phyloP scores from a whole-genome alignment of 2,113 vertebrate genomes.

The Polyodon spathula region DNA sequence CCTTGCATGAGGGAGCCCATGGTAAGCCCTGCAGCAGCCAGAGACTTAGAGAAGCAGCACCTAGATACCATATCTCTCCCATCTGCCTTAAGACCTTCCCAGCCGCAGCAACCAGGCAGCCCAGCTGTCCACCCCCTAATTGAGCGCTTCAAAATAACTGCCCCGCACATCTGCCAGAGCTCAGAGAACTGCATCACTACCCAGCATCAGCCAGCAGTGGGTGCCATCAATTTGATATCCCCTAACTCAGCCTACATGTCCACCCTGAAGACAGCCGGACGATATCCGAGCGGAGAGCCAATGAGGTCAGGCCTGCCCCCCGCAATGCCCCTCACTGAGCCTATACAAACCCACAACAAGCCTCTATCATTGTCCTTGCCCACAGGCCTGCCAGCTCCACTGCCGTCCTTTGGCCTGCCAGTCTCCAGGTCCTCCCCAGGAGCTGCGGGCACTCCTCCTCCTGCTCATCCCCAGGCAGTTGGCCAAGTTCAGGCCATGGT shows the following conservation, averaged over 20 bases:
- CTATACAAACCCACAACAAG: constrained; percentile 58
- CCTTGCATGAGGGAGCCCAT: constrained; percentile 47
- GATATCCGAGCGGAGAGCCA: constrained; percentile 54
- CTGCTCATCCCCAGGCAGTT: constrained; percentile 33
- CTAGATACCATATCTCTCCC: constrained; percentile 53
- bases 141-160: constrained; percentile 68
- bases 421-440: constrained; percentile 52
- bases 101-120: constrained; percentile 46
- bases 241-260: constrained; percentile 53
- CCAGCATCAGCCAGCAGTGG: constrained; percentile 53
- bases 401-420: constrained; percentile 57
- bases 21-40: constrained; percentile 27
- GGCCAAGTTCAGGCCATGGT: constrained; percentile 60
- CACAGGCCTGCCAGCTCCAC: constrained; percentile 53
- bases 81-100: constrained; percentile 55
- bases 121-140: constrained; percentile 65
- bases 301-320: constrained; percentile 45
- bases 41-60: constrained; percentile 61
- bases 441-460: constrained; percentile 30
- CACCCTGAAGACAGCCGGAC: constrained; percentile 21
- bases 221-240: constrained; percentile 55
- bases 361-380: constrained; percentile 65
- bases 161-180: constrained; percentile 39
- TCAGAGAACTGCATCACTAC: constrained; percentile 50
- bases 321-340: constrained; percentile 65